phyloP scores from a whole-genome alignment of 2,113 vertebrate species.

The Notothenia coriiceps region DNA sequence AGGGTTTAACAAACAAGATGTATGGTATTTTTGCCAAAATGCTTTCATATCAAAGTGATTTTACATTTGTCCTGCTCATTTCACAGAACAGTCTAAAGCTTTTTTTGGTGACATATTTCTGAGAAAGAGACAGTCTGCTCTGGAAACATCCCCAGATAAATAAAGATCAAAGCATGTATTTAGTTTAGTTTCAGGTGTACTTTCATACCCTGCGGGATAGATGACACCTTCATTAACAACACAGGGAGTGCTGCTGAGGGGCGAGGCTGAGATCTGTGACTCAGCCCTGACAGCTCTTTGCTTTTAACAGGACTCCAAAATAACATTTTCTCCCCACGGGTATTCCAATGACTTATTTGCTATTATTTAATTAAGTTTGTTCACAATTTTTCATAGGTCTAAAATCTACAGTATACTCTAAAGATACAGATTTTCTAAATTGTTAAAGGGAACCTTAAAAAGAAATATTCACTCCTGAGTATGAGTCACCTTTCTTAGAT shows the following conservation, averaged over 20 bases:
- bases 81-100: background rate
- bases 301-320: conserved; percentile 4
- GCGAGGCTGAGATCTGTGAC: conserved; percentile 50
- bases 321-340: background rate
- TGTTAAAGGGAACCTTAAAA: background rate
- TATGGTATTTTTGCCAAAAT: too few relatives aligned
- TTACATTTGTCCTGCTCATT: background rate
- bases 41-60: too few relatives aligned
- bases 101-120: background rate
- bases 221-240: conserved; percentile 42
- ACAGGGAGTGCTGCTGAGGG: conserved; percentile 39
- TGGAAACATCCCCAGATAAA: background rate
- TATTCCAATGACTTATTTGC: background rate
- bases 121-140: background rate
- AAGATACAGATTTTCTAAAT: background rate
- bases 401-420: background rate
- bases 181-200: conserved; percentile 44
- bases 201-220: conserved; percentile 42
- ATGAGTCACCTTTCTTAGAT: background rate
- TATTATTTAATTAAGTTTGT: background rate
- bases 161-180: conserved; percentile 7
- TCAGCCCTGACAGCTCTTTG: conserved; percentile 42
- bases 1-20: too few relatives aligned
- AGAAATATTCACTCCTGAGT: background rate
- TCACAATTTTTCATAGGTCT: background rate